A percentile compares a stretch with the other conserved stretches of the same genome.
Conservation (phyloP, 2,888 invertebrate genomes). For the Zelleria hepariella region DNA sequence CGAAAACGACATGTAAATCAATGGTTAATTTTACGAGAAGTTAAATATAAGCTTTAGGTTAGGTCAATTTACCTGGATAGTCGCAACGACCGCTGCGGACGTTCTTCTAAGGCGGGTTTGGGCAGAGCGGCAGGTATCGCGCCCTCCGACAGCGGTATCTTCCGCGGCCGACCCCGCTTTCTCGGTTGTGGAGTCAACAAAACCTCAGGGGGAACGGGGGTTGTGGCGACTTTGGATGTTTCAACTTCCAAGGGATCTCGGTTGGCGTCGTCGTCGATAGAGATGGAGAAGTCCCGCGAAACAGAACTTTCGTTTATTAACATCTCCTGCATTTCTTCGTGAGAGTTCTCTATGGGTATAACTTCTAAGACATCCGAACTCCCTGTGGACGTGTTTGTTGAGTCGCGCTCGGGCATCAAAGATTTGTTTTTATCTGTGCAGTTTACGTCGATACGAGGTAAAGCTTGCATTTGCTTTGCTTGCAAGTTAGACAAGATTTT, state of each 20-base stretch:
- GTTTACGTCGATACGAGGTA: slow-evolving; percentile 42
- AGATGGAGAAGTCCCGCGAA: slow-evolving; percentile 45
- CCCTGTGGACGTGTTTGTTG: slow-evolving; percentile 43
- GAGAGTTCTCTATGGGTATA: slow-evolving; percentile 38
- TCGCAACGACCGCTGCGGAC: slow-evolving; percentile 59
- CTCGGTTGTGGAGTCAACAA: slow-evolving; percentile 53
- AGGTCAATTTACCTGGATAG: slow-evolving; percentile 43
- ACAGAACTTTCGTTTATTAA: slow-evolving; percentile 61
- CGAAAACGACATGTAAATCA: neutral
- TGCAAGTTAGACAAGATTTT: slow-evolving; percentile 61
- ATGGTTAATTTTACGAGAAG: neutral
- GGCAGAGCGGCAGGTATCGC: slow-evolving; percentile 41
- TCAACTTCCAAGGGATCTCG: slow-evolving; percentile 57
- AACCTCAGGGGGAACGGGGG: slow-evolving; percentile 27
- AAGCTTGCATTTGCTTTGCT: slow-evolving; percentile 50
- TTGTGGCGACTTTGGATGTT: slow-evolving; percentile 26
- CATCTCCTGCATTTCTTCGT: slow-evolving; percentile 48
- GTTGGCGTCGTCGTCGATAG: slow-evolving; percentile 48
- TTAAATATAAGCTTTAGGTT: neutral
- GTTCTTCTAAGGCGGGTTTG: slow-evolving; percentile 55
- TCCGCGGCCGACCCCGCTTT: slow-evolving; percentile 62
- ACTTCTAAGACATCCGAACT: slow-evolving; percentile 43
- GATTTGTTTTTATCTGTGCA: slow-evolving; percentile 37
- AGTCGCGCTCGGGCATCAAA: slow-evolving; percentile 39
- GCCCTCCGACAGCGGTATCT: slow-evolving; percentile 49